Base-by-base conservation (phyloP, 2,113 vertebrate genomes). In the Perognathus longimembris region DNA sequence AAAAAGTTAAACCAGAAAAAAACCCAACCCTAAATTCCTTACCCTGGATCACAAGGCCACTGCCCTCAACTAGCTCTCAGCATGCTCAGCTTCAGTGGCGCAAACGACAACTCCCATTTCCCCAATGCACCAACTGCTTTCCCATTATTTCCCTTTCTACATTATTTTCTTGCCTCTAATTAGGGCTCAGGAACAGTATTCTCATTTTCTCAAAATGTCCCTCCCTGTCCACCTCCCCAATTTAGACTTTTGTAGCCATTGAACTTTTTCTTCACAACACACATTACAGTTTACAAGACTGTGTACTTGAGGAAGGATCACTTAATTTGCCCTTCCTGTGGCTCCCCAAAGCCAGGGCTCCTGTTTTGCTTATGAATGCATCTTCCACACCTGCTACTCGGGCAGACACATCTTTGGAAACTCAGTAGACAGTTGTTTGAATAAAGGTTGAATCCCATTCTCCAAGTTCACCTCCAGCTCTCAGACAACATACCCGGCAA, bases 1-100 rank as follows among this genome's bases (percentile, higher is more conserved):
- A 76, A 76, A 76, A 76, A 88, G 34, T 87, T 91, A 91, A 81
- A 81, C 14, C 22, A 38, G 66, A 75, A 63, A 50, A 20, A 18
- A 54, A 54, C 1, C 45, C n/a, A n/a, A 54, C 15, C 36, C n/a
- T 32, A 92, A 59, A 20, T 66, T 95, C 61, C 74, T 93, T 59
- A 59, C 45, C 24, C 14, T 76, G 75, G 66, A 67, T 61, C 61
- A 57, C 22, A 5, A 80, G 71, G 67, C 50, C 63, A 11, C 28
- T 18, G 79, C 57, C 61, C 28, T 57, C 30, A 3, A 28, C 40
- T 21, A 50, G n/a, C 7, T 3, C 11, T 34, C 38, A 20, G 20
- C 50, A 79, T 1, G 7, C 6, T 73, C 14, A 1, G 69, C 30
- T 54, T 54, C 21, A 7, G 3, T 2, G 9, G 38, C 14, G 12